phyloP scores from a whole-genome alignment of 2,797 vertebrate genomes.

The Poeciliopsis presidionis region DNA sequence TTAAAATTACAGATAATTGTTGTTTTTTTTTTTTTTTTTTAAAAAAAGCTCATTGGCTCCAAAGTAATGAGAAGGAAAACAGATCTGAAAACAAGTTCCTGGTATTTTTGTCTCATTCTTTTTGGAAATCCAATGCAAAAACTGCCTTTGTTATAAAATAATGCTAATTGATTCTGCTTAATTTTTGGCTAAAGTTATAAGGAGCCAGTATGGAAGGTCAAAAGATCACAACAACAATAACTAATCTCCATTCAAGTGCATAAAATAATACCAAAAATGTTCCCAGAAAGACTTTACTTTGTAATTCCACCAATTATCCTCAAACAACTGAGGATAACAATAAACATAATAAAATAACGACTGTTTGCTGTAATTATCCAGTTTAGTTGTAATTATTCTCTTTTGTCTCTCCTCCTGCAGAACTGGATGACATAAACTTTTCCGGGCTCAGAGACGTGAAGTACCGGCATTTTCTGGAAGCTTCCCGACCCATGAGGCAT shows the following conservation, averaged over 20 bases:
- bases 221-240: background rate
- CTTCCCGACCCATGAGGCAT: slow-evolving; percentile 75
- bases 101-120: no score
- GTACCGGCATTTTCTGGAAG: slow-evolving; percentile 79
- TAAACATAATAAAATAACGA: background rate
- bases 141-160: no score
- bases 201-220: no score
- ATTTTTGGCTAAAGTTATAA: no score
- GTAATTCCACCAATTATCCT: slow-evolving; percentile 11
- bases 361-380: background rate
- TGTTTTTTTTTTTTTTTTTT: no score
- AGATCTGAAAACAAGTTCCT: no score
- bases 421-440: slow-evolving; percentile 66
- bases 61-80: no score
- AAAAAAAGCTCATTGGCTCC: no score
- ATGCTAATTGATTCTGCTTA: no score
- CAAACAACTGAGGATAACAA: slow-evolving; percentile 15
- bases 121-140: no score
- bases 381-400: background rate
- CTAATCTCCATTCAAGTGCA: background rate
- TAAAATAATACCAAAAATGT: background rate
- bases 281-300: slow-evolving; percentile 8
- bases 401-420: slow-evolving; percentile 63
- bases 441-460: slow-evolving; percentile 82
- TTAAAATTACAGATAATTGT: no score